Conservation (phyloP, 2,797 vertebrate genomes). For the Eleutherodactylus coqui region DNA sequence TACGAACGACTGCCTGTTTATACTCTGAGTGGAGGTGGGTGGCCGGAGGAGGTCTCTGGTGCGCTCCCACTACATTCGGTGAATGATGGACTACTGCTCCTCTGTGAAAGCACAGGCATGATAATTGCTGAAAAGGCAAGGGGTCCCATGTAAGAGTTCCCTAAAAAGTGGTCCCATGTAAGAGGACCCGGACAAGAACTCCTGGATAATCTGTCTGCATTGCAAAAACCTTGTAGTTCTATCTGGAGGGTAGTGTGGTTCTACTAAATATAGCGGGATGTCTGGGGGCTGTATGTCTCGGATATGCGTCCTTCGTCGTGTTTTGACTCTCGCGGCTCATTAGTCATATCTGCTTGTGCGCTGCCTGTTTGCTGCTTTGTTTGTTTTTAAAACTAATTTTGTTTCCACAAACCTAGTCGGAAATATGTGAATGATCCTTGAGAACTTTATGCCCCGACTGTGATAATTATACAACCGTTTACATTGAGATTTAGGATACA, state of each 20-base stretch:
- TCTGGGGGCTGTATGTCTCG: not conserved
- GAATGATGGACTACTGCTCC: no score
- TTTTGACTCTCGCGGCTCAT: not conserved
- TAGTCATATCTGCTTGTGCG: not conserved
- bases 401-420: not conserved
- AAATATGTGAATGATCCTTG: constrained; percentile 24
- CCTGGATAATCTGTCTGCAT: no score
- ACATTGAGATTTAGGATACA: constrained; percentile 21
- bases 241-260: not conserved
- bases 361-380: not conserved
- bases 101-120: no score
- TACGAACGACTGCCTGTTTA: no score
- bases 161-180: no score
- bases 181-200: no score
- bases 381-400: constrained; percentile 10
- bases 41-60: no score
- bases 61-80: no score
- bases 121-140: no score
- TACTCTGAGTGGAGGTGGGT: no score
- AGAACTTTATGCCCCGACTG: constrained; percentile 17
- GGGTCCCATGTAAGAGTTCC: no score
- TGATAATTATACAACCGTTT: constrained; percentile 49
- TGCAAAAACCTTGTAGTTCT: no score
- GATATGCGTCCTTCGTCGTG: not conserved
- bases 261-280: not conserved